Percentiles rank a stretch among this genome's conserved stretches.
phyloP scores from a whole-genome alignment of 2,888 invertebrate genomes.

The Tinea trinotella region DNA sequence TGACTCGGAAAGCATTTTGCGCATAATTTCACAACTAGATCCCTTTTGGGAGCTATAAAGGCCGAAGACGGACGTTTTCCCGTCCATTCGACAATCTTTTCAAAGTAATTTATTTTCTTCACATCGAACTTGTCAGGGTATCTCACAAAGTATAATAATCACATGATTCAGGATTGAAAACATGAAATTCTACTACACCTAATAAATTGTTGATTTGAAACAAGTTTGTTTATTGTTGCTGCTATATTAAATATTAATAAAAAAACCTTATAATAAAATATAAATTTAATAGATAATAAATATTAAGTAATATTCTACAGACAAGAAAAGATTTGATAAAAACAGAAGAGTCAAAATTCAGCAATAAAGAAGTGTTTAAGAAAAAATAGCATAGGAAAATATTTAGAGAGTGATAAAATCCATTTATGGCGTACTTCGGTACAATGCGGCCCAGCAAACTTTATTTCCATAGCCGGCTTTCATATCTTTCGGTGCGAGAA shows the following conservation, averaged over 20 bases:
- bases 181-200: too few relatives aligned
- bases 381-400: conserved; percentile 22
- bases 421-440: conserved; percentile 50
- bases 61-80: conserved; percentile 19
- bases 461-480: conserved; percentile 62
- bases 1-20: conserved; percentile 60
- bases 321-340: background rate
- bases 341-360: background rate
- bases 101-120: conserved; percentile 5
- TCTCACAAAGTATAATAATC: background rate
- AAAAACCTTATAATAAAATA: too few relatives aligned
- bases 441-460: conserved; percentile 63
- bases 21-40: conserved; percentile 53
- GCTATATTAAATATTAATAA: too few relatives aligned
- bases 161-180: too few relatives aligned
- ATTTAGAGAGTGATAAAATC: conserved; percentile 65
- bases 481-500: conserved; percentile 40
- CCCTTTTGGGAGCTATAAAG: conserved; percentile 25
- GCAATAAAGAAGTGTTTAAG: background rate
- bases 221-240: too few relatives aligned
- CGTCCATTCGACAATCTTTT: conserved; percentile 13
- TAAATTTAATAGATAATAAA: too few relatives aligned
- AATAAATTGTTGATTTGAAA: too few relatives aligned
- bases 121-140: background rate
- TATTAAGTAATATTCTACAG: too few relatives aligned